Evolutionary conservation across 2,797 vertebrate species (phyloP).

Genomic region (Antennarius maculatus): DNA sequence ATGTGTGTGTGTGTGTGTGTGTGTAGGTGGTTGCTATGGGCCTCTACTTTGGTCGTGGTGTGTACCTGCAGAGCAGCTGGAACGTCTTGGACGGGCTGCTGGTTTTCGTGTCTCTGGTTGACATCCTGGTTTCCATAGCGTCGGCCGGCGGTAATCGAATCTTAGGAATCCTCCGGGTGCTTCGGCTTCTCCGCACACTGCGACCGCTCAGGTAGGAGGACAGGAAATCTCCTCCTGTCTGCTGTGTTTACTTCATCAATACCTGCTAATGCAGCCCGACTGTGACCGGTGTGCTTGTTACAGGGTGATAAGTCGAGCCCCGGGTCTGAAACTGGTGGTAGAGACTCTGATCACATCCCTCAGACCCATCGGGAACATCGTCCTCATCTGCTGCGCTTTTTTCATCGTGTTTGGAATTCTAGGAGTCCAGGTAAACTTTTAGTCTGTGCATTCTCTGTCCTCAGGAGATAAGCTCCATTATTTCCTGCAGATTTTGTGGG

Average conservation of each 20-base stretch:
- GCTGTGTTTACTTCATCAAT: neutral
- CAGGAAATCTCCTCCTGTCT: neutral
- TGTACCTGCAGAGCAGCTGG: constrained; percentile 97
- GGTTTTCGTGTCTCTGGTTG: constrained; percentile 94
- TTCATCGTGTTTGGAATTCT: constrained; percentile 96
- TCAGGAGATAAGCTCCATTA: constrained; percentile 20
- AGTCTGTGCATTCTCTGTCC: neutral
- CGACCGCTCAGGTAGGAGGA: constrained; percentile 89
- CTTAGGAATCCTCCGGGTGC: constrained; percentile 91
- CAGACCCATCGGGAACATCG: constrained; percentile 93
- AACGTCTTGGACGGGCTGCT: constrained; percentile 93
- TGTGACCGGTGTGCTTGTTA: constrained; percentile 15
- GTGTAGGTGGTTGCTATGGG: constrained; percentile 91
- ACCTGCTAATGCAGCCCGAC: constrained; percentile 8
- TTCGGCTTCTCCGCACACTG: constrained; percentile 93
- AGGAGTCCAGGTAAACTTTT: constrained; percentile 91
- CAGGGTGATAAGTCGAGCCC: constrained; percentile 96
- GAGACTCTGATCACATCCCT: constrained; percentile 96
- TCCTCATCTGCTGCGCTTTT: constrained; percentile 94
- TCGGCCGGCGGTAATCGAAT: constrained; percentile 92
- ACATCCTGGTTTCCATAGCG: constrained; percentile 94
- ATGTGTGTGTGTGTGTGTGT: constrained; percentile 9
- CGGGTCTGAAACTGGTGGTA: constrained; percentile 94
- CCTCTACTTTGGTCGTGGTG: constrained; percentile 87
- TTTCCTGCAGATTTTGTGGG: neutral